These are phyloP conservation scores for Pegoplata infirma DNA, from an alignment of 2,888 invertebrate genomes.

Conservation along the genomic window DNA sequence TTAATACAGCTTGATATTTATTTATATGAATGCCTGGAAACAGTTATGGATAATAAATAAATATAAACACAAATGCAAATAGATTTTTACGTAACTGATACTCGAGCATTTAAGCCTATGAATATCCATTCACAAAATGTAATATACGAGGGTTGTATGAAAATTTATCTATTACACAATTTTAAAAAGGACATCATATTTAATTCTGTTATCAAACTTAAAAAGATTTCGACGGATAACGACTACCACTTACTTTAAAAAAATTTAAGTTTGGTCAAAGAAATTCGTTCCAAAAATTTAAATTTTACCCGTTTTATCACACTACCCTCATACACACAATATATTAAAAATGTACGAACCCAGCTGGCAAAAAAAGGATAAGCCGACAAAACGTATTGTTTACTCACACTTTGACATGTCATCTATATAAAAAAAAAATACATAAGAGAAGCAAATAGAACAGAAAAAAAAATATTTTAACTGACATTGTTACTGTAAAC, in stretches of 20 bases:
- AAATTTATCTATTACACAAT: too few species aligned
- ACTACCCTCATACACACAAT: too few species aligned
- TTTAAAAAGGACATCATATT: too few species aligned
- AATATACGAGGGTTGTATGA: too few species aligned
- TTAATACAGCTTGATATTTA: background rate
- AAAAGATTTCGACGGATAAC: too few species aligned
- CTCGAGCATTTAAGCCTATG: constrained; percentile 26
- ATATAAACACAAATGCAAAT: background rate
- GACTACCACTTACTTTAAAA: too few species aligned
- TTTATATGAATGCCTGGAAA: background rate
- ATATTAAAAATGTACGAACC: constrained; percentile 60
- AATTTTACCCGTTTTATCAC: too few species aligned
- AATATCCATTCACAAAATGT: constrained; percentile 2
- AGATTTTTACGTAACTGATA: constrained; percentile 29
- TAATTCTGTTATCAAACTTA: too few species aligned
- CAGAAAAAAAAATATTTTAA: background rate
- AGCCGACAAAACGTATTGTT: constrained; percentile 69
- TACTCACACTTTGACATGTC: constrained; percentile 59
- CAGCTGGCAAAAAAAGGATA: constrained; percentile 72
- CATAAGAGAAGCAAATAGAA: background rate
- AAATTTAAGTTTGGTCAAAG: too few species aligned
- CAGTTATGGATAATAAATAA: constrained; percentile 17
- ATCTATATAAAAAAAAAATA: constrained; percentile 37
- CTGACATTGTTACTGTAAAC: background rate
- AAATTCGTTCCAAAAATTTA: too few species aligned